phyloP scores from a whole-genome alignment of 2,888 invertebrate species.

The Zelleria hepariella region DNA sequence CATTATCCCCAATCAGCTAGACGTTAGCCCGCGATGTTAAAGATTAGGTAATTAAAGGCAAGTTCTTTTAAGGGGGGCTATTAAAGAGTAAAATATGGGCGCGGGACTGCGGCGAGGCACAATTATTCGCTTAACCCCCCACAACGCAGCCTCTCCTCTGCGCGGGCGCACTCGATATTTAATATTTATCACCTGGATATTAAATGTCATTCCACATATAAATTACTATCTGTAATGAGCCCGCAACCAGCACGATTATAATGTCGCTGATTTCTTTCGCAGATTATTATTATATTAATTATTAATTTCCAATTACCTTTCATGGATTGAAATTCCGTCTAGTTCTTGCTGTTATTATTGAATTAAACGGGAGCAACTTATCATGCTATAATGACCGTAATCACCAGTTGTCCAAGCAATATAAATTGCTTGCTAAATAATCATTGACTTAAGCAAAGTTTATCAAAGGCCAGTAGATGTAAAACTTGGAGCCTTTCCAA shows the following conservation, averaged over 20 bases:
- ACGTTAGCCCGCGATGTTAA: conserved; percentile 44
- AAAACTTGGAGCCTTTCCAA: not conserved
- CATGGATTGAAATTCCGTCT: not conserved
- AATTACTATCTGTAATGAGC: conserved; percentile 42
- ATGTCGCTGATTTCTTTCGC: conserved; percentile 29
- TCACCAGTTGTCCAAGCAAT: not conserved
- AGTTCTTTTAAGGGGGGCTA: conserved; percentile 56
- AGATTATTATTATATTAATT: conserved; percentile 30
- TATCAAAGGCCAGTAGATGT: not conserved
- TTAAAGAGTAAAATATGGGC: conserved; percentile 50
- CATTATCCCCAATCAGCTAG: conserved; percentile 23
- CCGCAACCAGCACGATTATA: conserved; percentile 25
- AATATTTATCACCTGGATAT: conserved; percentile 48
- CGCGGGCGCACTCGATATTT: conserved; percentile 30
- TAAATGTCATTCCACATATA: conserved; percentile 54
- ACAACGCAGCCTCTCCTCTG: conserved; percentile 28
- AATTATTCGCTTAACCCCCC: conserved; percentile 50
- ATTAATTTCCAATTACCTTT: conserved; percentile 32
- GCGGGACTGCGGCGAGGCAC: conserved; percentile 25
- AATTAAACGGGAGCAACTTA: not conserved
- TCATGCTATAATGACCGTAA: not conserved
- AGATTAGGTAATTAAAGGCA: conserved; percentile 59
- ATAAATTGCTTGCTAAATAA: not conserved
- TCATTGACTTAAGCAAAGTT: not conserved
- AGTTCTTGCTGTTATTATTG: conserved; percentile 2